Conservation (phyloP, 92 coral and sea anemone species). For the Chrysogorgia sp. region DNA sequence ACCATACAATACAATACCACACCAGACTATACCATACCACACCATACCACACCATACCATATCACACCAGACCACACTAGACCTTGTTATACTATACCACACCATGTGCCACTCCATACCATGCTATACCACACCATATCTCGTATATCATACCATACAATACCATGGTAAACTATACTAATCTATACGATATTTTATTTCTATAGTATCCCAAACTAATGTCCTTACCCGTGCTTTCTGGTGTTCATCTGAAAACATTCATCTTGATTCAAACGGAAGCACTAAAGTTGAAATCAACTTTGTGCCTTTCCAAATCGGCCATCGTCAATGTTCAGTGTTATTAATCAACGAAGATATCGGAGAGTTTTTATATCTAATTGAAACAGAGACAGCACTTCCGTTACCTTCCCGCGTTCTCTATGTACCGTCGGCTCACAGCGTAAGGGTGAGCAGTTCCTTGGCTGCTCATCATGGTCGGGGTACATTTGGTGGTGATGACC, state of each 20-base stretch:
- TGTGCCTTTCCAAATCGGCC: constrained; percentile 86
- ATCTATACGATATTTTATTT: not conserved
- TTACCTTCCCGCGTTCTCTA: constrained; percentile 91
- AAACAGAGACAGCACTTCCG: constrained; percentile 84
- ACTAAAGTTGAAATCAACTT: constrained; percentile 79
- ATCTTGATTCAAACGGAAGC: constrained; percentile 75
- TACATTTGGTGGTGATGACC: constrained; percentile 89
- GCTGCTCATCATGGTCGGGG: constrained; percentile 92
- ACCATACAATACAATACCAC: too few species aligned
- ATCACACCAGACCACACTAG: too few species aligned
- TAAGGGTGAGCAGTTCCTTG: constrained; percentile 89
- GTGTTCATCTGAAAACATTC: constrained; percentile 73
- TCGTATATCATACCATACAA: too few species aligned
- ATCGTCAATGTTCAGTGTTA: constrained; percentile 94
- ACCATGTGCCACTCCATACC: too few species aligned
- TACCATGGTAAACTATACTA: too few species aligned
- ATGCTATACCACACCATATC: too few species aligned
- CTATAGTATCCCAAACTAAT: constrained; percentile 7
- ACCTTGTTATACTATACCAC: too few species aligned
- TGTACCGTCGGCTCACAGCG: constrained; percentile 80
- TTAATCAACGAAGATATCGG: constrained; percentile 94
- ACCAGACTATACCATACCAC: too few species aligned
- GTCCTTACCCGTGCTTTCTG: constrained; percentile 90
- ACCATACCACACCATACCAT: too few species aligned
- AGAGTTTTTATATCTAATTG: constrained; percentile 94